A percentile compares a stretch with the other conserved stretches of the same genome.
Conservation (phyloP, 2,113 vertebrate species). For the Sciurus niger region DNA sequence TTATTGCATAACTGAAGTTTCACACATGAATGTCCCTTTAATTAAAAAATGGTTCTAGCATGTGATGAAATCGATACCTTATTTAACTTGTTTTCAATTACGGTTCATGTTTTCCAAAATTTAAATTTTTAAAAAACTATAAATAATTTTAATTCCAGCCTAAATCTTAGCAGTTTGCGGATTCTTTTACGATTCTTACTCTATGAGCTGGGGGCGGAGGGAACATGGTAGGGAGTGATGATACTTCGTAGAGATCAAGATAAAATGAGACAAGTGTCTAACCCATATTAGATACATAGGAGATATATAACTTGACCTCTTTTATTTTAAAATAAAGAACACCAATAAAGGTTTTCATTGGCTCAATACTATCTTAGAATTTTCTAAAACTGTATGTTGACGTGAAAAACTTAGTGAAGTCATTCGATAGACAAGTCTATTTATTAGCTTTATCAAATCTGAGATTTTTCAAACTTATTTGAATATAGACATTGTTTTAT, state of each 20-base stretch:
- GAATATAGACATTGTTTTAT: background rate
- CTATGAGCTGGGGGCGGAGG: background rate
- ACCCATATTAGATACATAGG: background rate
- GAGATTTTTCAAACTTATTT: background rate
- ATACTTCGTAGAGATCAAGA: background rate
- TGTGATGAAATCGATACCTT: background rate
- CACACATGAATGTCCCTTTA: background rate
- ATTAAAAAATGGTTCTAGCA: background rate
- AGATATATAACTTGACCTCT: background rate
- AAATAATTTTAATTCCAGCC: background rate
- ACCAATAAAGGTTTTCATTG: background rate
- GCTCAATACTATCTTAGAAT: background rate
- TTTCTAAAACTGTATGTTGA: background rate
- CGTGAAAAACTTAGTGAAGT: background rate
- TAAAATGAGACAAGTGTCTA: background rate
- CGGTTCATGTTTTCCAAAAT: conserved; percentile 30
- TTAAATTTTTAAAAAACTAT: background rate
- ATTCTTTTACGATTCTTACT: background rate
- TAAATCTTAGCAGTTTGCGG: background rate
- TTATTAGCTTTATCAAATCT: background rate
- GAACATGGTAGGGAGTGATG: background rate
- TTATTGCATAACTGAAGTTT: background rate
- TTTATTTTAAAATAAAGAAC: background rate
- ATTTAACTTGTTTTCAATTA: background rate
- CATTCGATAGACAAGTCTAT: background rate